Conservation (phyloP, 1,140 invertebrate genomes). For the Drepana arcuata region DNA sequence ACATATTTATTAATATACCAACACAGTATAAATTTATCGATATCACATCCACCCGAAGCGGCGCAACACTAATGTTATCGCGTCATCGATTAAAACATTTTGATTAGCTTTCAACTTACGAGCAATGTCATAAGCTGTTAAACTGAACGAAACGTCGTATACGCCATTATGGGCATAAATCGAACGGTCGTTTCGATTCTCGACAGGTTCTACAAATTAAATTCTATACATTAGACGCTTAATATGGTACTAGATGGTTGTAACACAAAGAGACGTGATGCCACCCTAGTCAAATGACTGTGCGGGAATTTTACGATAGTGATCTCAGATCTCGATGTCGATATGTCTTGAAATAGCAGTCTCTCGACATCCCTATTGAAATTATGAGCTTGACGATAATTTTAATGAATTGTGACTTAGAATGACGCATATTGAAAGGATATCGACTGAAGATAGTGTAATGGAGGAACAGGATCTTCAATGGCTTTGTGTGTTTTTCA, state of each 20-base stretch:
- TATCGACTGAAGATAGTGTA: constrained; percentile 46
- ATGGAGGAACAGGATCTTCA: too few relatives aligned
- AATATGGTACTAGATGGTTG: constrained; percentile 57
- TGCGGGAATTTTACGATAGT: constrained; percentile 61
- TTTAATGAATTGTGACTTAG: constrained; percentile 68
- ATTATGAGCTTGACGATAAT: constrained; percentile 62
- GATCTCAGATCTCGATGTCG: constrained; percentile 59
- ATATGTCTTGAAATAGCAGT: constrained; percentile 54
- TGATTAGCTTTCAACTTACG: constrained; percentile 70
- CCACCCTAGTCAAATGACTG: constrained; percentile 67
- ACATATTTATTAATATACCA: not conserved
- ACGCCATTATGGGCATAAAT: constrained; percentile 35
- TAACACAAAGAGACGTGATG: constrained; percentile 62
- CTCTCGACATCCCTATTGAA: constrained; percentile 66
- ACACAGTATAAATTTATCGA: constrained; percentile 14
- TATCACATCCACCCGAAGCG: constrained; percentile 6
- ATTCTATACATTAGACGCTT: constrained; percentile 64
- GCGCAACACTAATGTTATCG: constrained; percentile 53
- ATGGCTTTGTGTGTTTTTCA: too few relatives aligned
- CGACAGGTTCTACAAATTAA: constrained; percentile 49
- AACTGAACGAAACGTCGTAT: constrained; percentile 49
- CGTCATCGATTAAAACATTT: constrained; percentile 70
- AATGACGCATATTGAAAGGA: constrained; percentile 55
- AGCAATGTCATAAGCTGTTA: constrained; percentile 57
- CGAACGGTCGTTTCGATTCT: constrained; percentile 37